Base-by-base conservation (phyloP, 2,888 invertebrate species). In the Mechanitis messenoides region DNA sequence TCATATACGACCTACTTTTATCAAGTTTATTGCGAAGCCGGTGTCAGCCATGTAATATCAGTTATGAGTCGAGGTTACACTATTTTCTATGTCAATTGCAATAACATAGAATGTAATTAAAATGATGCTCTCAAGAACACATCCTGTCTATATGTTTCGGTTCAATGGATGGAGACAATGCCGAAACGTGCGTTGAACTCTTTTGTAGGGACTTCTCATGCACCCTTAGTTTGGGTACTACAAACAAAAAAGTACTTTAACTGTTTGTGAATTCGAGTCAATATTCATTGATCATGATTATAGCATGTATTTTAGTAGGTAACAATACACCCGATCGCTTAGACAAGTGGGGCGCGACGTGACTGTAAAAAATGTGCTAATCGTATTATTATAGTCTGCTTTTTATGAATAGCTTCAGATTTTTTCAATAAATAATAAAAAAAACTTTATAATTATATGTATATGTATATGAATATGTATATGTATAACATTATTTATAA, bases 151-250 rank as follows among this genome's bases (percentile, higher is more conserved):
- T 76, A 76, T 73, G 83, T 75, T 80, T 79, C 82, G 83, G 83
- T 75, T 74, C 77, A 82, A 73, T 78, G 82, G 73, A 68, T 77
- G 71, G 75, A 76, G 77, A 85, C 83, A 86, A 84, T 82, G 81
- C 81, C 71, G 72, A 72, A 70, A 78, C 83, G 88, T 84, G 86
- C 89, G 88, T 90, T 90, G 89, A 90, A 90, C 88, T 89, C 90
- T 89, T 90, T 89, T 87, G 76, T 84, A 88, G 84, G 87, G 86
- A 85, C 81, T 68, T 60, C 62, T 62, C 58, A 61, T 61, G 63
- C 63, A 66, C 68, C 68, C 68, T 61, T 63, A 59, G 62, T 62
- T 61, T 54, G 7, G 28, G 45, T 53, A 47, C 35, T 53, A 33
- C 61, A 57, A 28, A 55, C 58, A 59, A 64, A 68, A 78, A 75